Base-by-base conservation (phyloP, 2,888 invertebrate species). In the Coelopa pilipes region DNA sequence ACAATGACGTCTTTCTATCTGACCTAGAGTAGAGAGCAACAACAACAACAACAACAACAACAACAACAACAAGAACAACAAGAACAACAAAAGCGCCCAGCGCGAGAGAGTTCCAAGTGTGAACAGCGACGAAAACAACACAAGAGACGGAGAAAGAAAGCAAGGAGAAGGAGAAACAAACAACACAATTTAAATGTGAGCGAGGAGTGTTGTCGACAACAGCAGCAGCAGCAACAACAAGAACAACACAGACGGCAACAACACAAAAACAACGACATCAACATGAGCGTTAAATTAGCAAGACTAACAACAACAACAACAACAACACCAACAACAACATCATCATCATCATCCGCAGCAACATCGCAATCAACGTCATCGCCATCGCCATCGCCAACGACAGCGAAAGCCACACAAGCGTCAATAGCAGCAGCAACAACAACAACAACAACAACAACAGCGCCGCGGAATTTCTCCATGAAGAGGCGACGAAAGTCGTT, bases 371-470 rank as follows among this genome's bases (percentile, higher is more conserved):
- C n/a, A n/a, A n/a, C n/a, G n/a, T n/a, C n/a, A n/a, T n/a, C n/a
- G n/a, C n/a, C n/a, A n/a, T n/a, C n/a, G n/a, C n/a, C n/a, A n/a
- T 46, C 74, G 50, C n/a, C 57, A 55, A 63, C 63, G 15, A 34
- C 45, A 50, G 34, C 50, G 50, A 46, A 53, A 60, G 15, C 47
- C 62, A 55, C 12, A 72, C 17, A 19, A 70, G 12, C 59, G 57
- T 5, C 65, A 65, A 11, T 71, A 57, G 10, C 73, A 72, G 49
- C 63, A 59, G n/a, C 72, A 57, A 2, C 65, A 72, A 57, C 57
- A 19, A 53, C 55, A 46, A 10, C 72, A 12, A 57, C 66, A 66
- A 55, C 65, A 57, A 17, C 66, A 53, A 53, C 72, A 55, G n/a
- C 17, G n/a, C 45, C 12, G 57, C 46, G 34, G 47, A 65, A 19